Percentiles rank a stretch among this genome's conserved stretches.
phyloP scores from a whole-genome alignment of 2,113 vertebrate species.

The Halcyon malimbica region DNA sequence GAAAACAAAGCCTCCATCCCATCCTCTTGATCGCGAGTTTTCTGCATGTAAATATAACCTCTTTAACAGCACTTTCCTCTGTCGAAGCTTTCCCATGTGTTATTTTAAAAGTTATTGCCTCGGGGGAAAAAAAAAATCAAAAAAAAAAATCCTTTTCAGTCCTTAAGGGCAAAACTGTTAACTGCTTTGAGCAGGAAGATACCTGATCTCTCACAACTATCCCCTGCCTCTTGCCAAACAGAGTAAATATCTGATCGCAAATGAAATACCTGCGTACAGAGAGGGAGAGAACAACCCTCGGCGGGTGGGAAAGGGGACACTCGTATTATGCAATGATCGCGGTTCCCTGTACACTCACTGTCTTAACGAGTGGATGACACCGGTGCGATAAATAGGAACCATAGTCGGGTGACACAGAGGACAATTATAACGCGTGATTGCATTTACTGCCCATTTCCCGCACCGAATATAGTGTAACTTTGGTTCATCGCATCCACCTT shows the following conservation, averaged over 20 bases:
- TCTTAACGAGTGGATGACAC: neutral
- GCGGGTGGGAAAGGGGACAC: neutral
- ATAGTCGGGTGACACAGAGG: conserved; percentile 17
- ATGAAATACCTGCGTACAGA: conserved; percentile 19
- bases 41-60: neutral
- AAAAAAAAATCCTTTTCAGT: neutral
- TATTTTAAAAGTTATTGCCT: conserved; percentile 13
- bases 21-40: neutral
- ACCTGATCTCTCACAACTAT: neutral
- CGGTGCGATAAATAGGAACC: neutral
- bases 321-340: neutral
- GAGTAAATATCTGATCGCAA: neutral
- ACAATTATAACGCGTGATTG: conserved; percentile 31
- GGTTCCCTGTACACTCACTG: neutral
- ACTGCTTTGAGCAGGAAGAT: neutral
- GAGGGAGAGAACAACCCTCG: neutral
- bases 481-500: neutral
- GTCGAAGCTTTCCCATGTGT: neutral
- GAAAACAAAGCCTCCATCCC: neutral
- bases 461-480: neutral
- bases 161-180: conserved; percentile 39
- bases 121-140: neutral
- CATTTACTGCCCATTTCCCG: neutral
- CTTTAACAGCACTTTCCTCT: neutral
- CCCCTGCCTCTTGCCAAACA: neutral